Evolutionary conservation across 2,888 invertebrate genomes (phyloP), one percentile per base, ranked within the genome.

Genomic region (Epirrhoe tristata): DNA sequence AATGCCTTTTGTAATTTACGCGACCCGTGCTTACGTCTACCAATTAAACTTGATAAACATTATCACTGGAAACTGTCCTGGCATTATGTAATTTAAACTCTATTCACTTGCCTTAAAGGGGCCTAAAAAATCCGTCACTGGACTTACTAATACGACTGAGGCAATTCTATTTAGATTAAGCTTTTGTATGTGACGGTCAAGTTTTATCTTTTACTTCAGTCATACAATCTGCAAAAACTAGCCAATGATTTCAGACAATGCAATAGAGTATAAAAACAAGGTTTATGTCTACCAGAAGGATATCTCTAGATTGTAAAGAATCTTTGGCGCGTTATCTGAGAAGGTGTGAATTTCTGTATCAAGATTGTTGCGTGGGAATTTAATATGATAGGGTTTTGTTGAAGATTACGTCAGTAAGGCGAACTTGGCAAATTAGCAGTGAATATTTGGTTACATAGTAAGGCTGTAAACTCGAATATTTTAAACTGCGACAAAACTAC

Each of bases 281-380:
- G 65, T 63, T 66, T 58, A 53, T 64, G 67, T 43, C 65, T 52
- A 10, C 51, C 36, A 60, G 66, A 70, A 70, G 73, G 68, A 73
- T 68, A 67, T 64, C 57, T 63, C 17, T 50, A 67, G 68, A 72
- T 70, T 66, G 68, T 67, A 61, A 65, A 68, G 46, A 43, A 32
- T 58, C 32, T 58, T 55, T 63, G 53, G 53, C 14, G 46, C 2
- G 43, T 60, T 64, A 67, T 70, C 67, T 71, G 39, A 52, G 53
- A 53, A 72, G 66, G 71, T 70, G 70, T 58, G 63, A 67, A 71
- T 56, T 63, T 66, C 58, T 60, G 57, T 61, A 74, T 72, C 70
- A 66, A 67, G 70, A 70, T 69, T 58, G 17, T 36, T 48, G 66
- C 70, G 74, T 74, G 74, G 70, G 74, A 74, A 69, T 14, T 48